Percentiles rank a stretch among this genome's conserved stretches.
Evolutionary conservation across 2,797 vertebrate genomes (phyloP).

Genomic region (Amazona ochrocephala): DNA sequence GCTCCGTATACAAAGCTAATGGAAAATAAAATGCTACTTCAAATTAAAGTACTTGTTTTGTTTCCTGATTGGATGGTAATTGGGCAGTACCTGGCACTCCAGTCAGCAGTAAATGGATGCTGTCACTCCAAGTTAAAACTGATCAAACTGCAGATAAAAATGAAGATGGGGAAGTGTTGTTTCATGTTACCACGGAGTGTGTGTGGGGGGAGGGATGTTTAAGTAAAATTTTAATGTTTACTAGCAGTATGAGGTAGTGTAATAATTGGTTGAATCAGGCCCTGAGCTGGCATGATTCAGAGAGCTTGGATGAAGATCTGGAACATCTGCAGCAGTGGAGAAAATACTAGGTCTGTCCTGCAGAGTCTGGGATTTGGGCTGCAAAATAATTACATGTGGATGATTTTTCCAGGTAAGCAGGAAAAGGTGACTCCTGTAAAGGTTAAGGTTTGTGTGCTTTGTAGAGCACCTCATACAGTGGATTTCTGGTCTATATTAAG

Average conservation of each 20-base stretch:
- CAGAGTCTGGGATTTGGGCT: neutral
- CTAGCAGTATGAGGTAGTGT: neutral
- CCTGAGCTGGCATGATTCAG: neutral
- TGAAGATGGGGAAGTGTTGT: conserved; percentile 48
- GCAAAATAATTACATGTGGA: neutral
- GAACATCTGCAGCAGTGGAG: neutral
- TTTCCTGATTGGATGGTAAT: conserved; percentile 23
- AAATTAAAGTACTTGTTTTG: conserved; percentile 25
- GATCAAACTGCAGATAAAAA: conserved; percentile 1
- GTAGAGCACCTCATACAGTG: neutral
- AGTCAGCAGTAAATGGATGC: conserved; percentile 1
- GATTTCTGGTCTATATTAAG: neutral
- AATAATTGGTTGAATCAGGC: neutral
- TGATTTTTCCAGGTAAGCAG: neutral
- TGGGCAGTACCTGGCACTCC: neutral
- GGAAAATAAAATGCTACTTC: conserved; percentile 69
- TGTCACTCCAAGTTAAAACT: conserved; percentile 35
- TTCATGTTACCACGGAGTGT: neutral
- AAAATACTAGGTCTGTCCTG: neutral
- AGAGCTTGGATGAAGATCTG: conserved; percentile 9
- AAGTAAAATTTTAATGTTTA: conserved; percentile 39
- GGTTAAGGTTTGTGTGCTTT: neutral
- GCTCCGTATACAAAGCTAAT: conserved; percentile 33
- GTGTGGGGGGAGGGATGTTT: neutral
- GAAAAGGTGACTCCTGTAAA: neutral